Evolutionary conservation across 2,888 invertebrate species (phyloP).

Genomic region (Sisyra nigra): DNA sequence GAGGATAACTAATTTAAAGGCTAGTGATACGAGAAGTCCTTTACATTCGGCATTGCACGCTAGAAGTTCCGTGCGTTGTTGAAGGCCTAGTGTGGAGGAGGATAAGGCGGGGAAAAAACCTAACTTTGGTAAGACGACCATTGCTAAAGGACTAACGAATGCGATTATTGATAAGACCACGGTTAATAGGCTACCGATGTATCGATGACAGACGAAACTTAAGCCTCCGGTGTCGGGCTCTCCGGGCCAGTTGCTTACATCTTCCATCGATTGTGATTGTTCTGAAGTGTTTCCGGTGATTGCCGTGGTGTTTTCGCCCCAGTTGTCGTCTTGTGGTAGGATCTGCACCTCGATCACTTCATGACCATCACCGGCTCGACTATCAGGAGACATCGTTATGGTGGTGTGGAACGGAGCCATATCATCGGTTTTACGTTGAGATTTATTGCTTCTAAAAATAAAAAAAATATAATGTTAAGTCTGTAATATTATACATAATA

Average conservation of each 20-base stretch:
- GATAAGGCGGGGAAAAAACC: slow-evolving; percentile 67
- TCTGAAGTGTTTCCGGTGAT: slow-evolving; percentile 94
- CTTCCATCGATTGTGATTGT: slow-evolving; percentile 86
- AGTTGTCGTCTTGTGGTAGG: slow-evolving; percentile 90
- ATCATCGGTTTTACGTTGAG: slow-evolving; percentile 39
- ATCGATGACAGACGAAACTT: slow-evolving; percentile 61
- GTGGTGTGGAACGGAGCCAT: slow-evolving; percentile 83
- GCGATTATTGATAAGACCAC: slow-evolving; percentile 65
- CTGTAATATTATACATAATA: not conserved
- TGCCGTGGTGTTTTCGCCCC: slow-evolving; percentile 98
- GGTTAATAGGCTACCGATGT: slow-evolving; percentile 67
- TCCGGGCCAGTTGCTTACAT: slow-evolving; percentile 65
- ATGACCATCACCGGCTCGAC: slow-evolving; percentile 52
- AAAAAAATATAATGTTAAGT: slow-evolving; percentile 6
- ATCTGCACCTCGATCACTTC: slow-evolving; percentile 95
- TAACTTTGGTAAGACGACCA: slow-evolving; percentile 87
- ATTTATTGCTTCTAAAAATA: slow-evolving; percentile 41
- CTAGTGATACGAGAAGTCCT: slow-evolving; percentile 78
- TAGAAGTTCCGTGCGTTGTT: slow-evolving; percentile 53
- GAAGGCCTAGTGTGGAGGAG: slow-evolving; percentile 43
- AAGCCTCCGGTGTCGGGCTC: slow-evolving; percentile 58
- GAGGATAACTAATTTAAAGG: slow-evolving; percentile 78
- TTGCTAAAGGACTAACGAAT: slow-evolving; percentile 82
- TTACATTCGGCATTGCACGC: slow-evolving; percentile 88
- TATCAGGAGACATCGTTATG: slow-evolving; percentile 51